A percentile compares a stretch with the other conserved stretches of the same genome.
These are phyloP conservation scores for Hypotaenidia philippensis DNA, from an alignment of 2,797 vertebrate species.

Conservation along the genomic window DNA sequence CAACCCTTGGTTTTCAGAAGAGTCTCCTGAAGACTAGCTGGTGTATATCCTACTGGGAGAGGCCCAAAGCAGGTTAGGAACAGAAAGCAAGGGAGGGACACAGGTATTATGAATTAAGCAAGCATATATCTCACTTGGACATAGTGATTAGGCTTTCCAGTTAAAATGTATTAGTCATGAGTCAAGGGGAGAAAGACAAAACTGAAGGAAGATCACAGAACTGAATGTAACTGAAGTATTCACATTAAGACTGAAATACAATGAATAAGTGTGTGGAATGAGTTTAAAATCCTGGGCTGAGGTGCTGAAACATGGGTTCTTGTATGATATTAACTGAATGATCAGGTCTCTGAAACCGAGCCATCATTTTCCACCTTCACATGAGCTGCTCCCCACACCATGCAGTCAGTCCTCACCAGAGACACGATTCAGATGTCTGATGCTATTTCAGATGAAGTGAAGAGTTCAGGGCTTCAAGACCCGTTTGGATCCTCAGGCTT, in stretches of 20 bases:
- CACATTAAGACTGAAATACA: background rate
- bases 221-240: background rate
- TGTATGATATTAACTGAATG: background rate
- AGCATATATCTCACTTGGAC: background rate
- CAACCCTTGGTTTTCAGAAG: background rate
- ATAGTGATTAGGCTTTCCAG: background rate
- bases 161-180: background rate
- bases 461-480: background rate
- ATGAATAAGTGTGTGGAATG: fast-evolving
- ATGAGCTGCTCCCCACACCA: fast-evolving
- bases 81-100: background rate
- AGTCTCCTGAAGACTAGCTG: background rate
- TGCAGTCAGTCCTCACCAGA: background rate
- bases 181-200: background rate
- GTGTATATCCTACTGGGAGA: background rate
- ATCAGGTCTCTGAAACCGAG: background rate
- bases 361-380: background rate
- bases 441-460: background rate
- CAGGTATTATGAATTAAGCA: background rate
- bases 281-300: background rate
- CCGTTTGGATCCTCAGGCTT: background rate
- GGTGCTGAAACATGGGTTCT: background rate
- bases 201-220: background rate
- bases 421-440: background rate
- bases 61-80: background rate